These are phyloP conservation scores for Catharus ustulatus DNA, from an alignment of 2,797 vertebrate species.

Conservation along the genomic window DNA sequence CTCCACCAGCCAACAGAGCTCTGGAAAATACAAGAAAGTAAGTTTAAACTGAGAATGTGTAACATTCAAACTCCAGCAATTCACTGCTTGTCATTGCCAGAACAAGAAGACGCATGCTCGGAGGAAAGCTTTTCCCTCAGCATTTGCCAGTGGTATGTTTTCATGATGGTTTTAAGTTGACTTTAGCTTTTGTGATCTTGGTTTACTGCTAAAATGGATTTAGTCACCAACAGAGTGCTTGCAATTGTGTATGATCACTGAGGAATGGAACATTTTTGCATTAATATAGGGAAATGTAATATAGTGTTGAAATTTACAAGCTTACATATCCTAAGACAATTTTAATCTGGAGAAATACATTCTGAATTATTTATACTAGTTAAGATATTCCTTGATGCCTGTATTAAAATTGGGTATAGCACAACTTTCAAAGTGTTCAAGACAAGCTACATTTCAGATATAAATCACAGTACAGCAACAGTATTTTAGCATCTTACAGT, in stretches of 20 bases:
- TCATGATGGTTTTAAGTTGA: background rate
- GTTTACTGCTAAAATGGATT: background rate
- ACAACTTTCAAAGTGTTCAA: background rate
- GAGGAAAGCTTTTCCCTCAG: background rate
- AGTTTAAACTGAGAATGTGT: background rate
- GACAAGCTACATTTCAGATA: background rate
- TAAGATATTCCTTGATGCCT: background rate
- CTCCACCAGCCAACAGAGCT: conserved; percentile 93
- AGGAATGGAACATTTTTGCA: background rate
- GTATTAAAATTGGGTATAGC: background rate
- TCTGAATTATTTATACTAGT: background rate
- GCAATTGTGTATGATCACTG: background rate
- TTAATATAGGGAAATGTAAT: background rate
- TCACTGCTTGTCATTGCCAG: background rate
- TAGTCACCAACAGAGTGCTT: background rate
- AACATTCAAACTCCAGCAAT: rapidly evolving
- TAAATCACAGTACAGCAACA: background rate
- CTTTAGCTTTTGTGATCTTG: background rate
- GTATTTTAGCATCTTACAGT: background rate
- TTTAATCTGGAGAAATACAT: background rate
- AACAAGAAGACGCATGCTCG: background rate
- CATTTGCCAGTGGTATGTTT: background rate
- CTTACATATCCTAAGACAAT: background rate
- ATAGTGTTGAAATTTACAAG: background rate
- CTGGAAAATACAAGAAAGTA: conserved; percentile 74